Percentiles rank a stretch among this genome's conserved stretches.
These are phyloP conservation scores for Cyprinodon tularosa DNA, from an alignment of 2,113 vertebrate genomes.

Conservation along the genomic window DNA sequence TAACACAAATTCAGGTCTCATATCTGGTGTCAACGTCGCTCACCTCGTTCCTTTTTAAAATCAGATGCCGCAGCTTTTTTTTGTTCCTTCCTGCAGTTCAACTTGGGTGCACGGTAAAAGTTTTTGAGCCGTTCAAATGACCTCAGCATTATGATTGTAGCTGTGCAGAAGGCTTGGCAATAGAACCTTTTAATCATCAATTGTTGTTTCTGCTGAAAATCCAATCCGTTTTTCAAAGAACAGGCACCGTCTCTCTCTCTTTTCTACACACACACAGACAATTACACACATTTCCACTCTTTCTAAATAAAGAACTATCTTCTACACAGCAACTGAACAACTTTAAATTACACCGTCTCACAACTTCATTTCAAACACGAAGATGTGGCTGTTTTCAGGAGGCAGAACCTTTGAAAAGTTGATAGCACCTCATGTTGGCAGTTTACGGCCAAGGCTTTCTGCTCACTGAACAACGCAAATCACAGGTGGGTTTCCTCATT, in stretches of 20 bases:
- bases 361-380: conserved; percentile 70
- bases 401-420: conserved; percentile 76
- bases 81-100: conserved; percentile 47
- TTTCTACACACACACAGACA: conserved; percentile 14
- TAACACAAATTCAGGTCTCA: conserved; percentile 56
- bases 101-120: conserved; percentile 48
- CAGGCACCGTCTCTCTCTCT: conserved; percentile 45
- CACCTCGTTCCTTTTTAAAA: conserved; percentile 51
- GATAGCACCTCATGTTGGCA: conserved; percentile 68
- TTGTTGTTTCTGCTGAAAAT: conserved; percentile 70
- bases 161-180: conserved; percentile 61
- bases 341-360: conserved; percentile 73
- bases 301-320: conserved; percentile 62
- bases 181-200: conserved; percentile 77
- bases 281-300: conserved; percentile 35
- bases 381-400: conserved; percentile 51
- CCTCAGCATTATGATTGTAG: conserved; percentile 70
- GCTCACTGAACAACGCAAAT: conserved; percentile 70
- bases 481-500: conserved; percentile 80
- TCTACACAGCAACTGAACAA: conserved; percentile 50
- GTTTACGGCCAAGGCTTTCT: conserved; percentile 66
- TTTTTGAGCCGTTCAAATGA: conserved; percentile 66
- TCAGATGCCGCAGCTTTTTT: conserved; percentile 60
- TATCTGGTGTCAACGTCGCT: conserved; percentile 55
- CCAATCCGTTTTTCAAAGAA: conserved; percentile 68